A percentile compares a stretch with the other conserved stretches of the same genome.
phyloP scores from a whole-genome alignment of 2,113 vertebrate species.

The Cyanocitta stelleri region DNA sequence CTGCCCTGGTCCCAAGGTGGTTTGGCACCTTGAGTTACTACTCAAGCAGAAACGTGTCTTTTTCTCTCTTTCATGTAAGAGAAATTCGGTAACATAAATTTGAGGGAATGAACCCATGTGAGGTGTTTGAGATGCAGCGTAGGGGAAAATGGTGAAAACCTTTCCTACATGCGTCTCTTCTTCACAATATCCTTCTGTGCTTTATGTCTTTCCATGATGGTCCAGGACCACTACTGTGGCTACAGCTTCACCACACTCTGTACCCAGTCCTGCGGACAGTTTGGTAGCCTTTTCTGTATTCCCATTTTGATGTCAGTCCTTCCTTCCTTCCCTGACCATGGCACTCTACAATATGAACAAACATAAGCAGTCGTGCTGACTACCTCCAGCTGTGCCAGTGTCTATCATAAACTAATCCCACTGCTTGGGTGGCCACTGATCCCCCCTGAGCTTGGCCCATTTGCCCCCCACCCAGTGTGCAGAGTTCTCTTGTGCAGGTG shows the following conservation, averaged over 20 bases:
- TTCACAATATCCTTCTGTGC: not conserved
- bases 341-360: not conserved
- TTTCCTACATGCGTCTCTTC: not conserved
- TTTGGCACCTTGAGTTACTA: not conserved
- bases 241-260: not conserved
- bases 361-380: not conserved
- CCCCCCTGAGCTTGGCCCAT: not conserved
- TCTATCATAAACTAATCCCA: not conserved
- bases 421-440: not conserved
- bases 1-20: not conserved
- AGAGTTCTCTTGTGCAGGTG: not conserved
- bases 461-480: rapidly evolving
- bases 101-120: not conserved
- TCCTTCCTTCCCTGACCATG: not conserved
- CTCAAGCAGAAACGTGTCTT: not conserved
- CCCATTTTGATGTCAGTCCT: rapidly evolving
- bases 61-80: not conserved
- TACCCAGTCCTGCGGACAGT: not conserved
- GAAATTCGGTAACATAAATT: rapidly evolving
- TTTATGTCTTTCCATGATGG: not conserved
- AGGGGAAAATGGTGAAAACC: not conserved
- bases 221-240: no score
- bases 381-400: not conserved
- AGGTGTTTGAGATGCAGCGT: not conserved
- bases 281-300: not conserved